These are phyloP conservation scores for Neomonachus schauinslandi DNA, from an alignment of 2,113 vertebrate genomes.

Conservation along the genomic window DNA sequence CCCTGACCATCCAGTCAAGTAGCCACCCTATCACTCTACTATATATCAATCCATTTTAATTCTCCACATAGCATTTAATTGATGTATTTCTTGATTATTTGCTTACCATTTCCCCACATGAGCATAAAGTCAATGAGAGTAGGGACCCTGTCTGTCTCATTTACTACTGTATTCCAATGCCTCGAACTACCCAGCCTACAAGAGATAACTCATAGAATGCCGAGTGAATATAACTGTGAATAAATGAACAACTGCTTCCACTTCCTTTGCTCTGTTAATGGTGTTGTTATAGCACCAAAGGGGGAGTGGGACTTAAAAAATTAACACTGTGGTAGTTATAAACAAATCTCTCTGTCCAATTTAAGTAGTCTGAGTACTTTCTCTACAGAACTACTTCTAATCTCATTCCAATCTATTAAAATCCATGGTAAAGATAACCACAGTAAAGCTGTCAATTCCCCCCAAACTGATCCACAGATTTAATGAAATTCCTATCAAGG, in stretches of 20 bases:
- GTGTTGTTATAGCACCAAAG: not conserved
- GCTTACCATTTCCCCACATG: not conserved
- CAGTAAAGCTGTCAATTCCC: not conserved
- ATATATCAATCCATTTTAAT: constrained; percentile 13
- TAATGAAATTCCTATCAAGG: not conserved
- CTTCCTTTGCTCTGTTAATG: constrained; percentile 28
- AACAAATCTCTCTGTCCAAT: not conserved
- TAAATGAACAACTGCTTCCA: constrained; percentile 31
- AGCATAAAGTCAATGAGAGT: not conserved
- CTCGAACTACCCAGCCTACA: not conserved
- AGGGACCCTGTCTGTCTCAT: not conserved
- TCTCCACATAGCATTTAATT: constrained; percentile 20
- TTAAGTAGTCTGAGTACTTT: not conserved
- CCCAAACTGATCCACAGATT: not conserved
- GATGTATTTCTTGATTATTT: not conserved
- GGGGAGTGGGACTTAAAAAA: not conserved
- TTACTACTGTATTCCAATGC: not conserved
- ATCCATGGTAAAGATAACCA: constrained; percentile 33
- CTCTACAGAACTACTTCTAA: constrained; percentile 12
- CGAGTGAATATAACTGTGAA: not conserved
- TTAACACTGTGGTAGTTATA: constrained; percentile 40
- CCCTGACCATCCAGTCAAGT: not conserved
- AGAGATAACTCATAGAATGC: not conserved
- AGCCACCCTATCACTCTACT: not conserved
- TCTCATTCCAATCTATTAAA: constrained; percentile 49